Conservation (phyloP, 2,888 invertebrate genomes). For the Tenthredo notha region DNA sequence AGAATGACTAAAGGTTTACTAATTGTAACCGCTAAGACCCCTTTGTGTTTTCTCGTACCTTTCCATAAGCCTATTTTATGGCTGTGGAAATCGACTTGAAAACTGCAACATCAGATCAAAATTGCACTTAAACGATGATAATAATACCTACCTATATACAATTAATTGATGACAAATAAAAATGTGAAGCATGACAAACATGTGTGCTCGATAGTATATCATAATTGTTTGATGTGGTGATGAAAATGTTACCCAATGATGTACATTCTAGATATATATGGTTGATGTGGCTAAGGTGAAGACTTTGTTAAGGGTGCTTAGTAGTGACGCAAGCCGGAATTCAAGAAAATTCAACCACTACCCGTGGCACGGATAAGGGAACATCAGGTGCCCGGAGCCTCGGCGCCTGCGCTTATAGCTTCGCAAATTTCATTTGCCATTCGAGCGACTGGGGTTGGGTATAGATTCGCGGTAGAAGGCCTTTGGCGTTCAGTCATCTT, state of each 20-base stretch:
- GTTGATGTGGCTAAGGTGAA: not conserved
- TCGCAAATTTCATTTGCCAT: slow-evolving; percentile 24
- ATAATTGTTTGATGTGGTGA: not conserved
- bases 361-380: slow-evolving; percentile 6
- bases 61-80: no score
- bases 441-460: slow-evolving; percentile 60
- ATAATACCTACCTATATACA: not conserved
- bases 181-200: not conserved
- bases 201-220: not conserved
- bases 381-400: slow-evolving; percentile 42
- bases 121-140: not conserved
- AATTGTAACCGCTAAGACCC: not conserved
- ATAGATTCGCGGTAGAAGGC: slow-evolving; percentile 70
- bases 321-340: slow-evolving; percentile 30
- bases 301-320: slow-evolving; percentile 15
- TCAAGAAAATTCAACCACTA: slow-evolving; percentile 24
- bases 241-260: not conserved
- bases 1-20: not conserved
- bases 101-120: not conserved
- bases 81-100: not conserved
- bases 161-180: not conserved
- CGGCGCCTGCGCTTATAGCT: slow-evolving; percentile 40
- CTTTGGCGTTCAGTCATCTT: slow-evolving; percentile 70
- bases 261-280: not conserved
- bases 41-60: not conserved